Percentiles rank a stretch among this genome's conserved stretches.
These are phyloP conservation scores for Synergus itoensis DNA, from an alignment of 2,888 invertebrate species.

Conservation along the genomic window DNA sequence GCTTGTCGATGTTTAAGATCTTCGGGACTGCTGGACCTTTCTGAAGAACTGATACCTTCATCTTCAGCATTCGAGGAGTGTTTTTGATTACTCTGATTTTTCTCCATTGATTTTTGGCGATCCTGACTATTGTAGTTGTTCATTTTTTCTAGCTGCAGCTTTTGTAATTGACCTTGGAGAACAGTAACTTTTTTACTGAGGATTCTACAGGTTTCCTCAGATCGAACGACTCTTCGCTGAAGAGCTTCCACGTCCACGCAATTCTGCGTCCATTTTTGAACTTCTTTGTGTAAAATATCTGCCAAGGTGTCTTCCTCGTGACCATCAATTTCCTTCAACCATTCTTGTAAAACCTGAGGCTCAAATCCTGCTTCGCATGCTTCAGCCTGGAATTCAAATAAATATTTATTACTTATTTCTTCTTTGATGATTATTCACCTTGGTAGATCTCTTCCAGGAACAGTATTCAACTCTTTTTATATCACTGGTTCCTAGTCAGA, in stretches of 20 bases:
- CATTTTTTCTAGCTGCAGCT: conserved; percentile 68
- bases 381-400: conserved; percentile 66
- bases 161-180: conserved; percentile 70
- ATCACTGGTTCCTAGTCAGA: background rate
- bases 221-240: conserved; percentile 84
- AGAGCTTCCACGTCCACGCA: conserved; percentile 89
- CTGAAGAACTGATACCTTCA: conserved; percentile 93
- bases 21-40: conserved; percentile 87
- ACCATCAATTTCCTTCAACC: conserved; percentile 70
- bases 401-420: conserved; percentile 4
- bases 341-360: conserved; percentile 72
- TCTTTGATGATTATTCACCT: conserved; percentile 22
- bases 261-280: conserved; percentile 88
- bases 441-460: conserved; percentile 1
- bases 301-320: conserved; percentile 69
- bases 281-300: conserved; percentile 80
- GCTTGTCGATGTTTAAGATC: conserved; percentile 74
- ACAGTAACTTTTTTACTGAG: conserved; percentile 71
- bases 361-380: conserved; percentile 76
- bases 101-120: conserved; percentile 70
- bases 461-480: background rate
- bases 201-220: conserved; percentile 79
- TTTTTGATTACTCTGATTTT: conserved; percentile 55
- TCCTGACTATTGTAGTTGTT: conserved; percentile 65
- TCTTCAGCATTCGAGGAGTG: conserved; percentile 89